These are phyloP conservation scores for Sinella curviseta DNA, from an alignment of 1,140 invertebrate species.

Conservation along the genomic window DNA sequence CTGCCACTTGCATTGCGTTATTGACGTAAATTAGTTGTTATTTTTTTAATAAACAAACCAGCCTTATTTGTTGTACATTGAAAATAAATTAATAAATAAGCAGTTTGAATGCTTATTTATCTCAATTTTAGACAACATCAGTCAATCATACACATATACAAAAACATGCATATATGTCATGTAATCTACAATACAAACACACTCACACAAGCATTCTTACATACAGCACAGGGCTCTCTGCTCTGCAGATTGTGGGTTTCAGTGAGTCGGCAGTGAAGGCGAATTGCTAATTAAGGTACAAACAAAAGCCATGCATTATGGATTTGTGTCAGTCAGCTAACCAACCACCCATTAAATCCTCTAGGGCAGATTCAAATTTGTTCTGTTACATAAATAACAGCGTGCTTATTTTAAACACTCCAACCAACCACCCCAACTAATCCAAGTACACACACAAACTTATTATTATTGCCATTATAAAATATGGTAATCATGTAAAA, in stretches of 20 bases:
- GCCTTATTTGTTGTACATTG: too few species aligned
- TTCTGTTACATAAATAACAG: constrained; percentile 1
- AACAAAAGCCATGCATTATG: constrained; percentile 9
- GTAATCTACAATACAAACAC: too few species aligned
- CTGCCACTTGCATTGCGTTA: too few species aligned
- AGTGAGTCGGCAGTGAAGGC: too few species aligned
- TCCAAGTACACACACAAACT: not conserved
- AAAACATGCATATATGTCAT: too few species aligned
- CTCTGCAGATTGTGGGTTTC: not conserved
- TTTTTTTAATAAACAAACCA: too few species aligned
- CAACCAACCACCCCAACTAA: not conserved
- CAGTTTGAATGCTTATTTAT: too few species aligned
- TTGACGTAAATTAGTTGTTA: too few species aligned
- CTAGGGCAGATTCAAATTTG: constrained; percentile 18
- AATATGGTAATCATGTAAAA: not conserved
- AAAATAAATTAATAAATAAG: too few species aligned
- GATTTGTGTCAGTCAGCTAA: constrained; percentile 9
- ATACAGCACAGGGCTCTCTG: not conserved
- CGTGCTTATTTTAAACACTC: not conserved
- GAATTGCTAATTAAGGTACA: constrained; percentile 10
- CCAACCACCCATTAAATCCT: constrained; percentile 11
- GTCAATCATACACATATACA: too few species aligned
- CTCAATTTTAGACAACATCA: too few species aligned
- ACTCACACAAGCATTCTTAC: not conserved
- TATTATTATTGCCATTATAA: not conserved